These are phyloP conservation scores for Parnassius mnemosyne DNA, from an alignment of 2,888 invertebrate genomes.

Conservation along the genomic window DNA sequence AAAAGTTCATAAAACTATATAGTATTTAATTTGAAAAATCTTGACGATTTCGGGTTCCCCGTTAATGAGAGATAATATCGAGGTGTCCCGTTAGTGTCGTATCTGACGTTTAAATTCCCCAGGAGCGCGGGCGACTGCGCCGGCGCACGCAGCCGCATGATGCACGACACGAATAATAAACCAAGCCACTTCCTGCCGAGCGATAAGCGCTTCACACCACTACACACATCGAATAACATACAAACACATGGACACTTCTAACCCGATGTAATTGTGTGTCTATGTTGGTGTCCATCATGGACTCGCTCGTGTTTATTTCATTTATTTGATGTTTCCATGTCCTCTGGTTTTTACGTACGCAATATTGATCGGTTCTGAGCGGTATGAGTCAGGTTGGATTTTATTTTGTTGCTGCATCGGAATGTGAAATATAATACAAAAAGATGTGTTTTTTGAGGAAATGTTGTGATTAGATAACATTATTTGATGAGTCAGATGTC, in stretches of 20 bases:
- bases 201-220: slow-evolving; percentile 69
- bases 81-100: slow-evolving; percentile 61
- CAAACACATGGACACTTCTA: slow-evolving; percentile 33
- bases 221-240: slow-evolving; percentile 39
- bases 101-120: slow-evolving; percentile 61
- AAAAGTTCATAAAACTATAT: too few relatives aligned
- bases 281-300: slow-evolving; percentile 40
- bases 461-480: slow-evolving; percentile 18
- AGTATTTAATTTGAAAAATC: not conserved
- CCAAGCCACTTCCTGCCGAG: slow-evolving; percentile 75
- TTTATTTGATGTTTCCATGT: slow-evolving; percentile 31
- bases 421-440: slow-evolving; percentile 10
- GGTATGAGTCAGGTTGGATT: slow-evolving; percentile 18
- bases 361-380: slow-evolving; percentile 18
- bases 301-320: slow-evolving; percentile 42
- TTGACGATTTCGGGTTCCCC: slow-evolving; percentile 25
- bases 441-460: slow-evolving; percentile 5
- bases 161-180: slow-evolving; percentile 80
- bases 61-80: slow-evolving; percentile 66
- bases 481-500: slow-evolving; percentile 17
- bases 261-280: slow-evolving; percentile 32
- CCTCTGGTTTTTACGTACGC: slow-evolving; percentile 23
- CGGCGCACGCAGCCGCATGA: slow-evolving; percentile 60
- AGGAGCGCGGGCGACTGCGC: slow-evolving; percentile 50
- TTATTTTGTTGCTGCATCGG: slow-evolving; percentile 7